Base-by-base conservation (phyloP, 2,113 vertebrate species). In the Triplophysa rosa region DNA sequence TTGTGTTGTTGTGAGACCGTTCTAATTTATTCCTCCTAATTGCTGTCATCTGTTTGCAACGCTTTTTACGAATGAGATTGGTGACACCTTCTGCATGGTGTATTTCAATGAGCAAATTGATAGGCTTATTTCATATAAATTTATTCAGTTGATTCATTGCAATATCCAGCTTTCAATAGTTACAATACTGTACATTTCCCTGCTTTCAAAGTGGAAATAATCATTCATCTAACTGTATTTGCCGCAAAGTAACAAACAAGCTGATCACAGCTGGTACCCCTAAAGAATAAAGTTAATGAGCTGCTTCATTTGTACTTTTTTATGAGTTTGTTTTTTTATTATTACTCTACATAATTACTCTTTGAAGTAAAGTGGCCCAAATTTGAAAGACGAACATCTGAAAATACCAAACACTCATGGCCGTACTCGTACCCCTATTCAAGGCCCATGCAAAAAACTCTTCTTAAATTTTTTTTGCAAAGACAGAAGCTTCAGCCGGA, bases 201-300 rank as follows among this genome's bases (percentile, higher is more conserved):
- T 47, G 82, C 81, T 83, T 88, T 80, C 56, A 78, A 82, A 42
- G 54, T 23, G 82, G 23, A 73, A 84, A 76, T 78, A 85, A 85
- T 71, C 84, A 84, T 88, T 86, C 86, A 82, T 89, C 82, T 84
- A 68, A 84, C 84, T 88, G 87, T 86, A 85, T 89, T 76, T 87
- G 89, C 88, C 91, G 89, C 84, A 82, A 88, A 90, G 89, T 84
- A 85, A 86, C 74, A 85, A 89, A 86, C 81, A 89, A 86, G 87
- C 84, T 89, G 86, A 90, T 92, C 88, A 89, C 91, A 90, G 90
- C 89, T 86, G 86, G 84, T 86, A 81, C 86, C 87, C 87, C 89
- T 84, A 79, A 87, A 90, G 90, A 91, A 87, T 84, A 67, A 84
- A 80, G 84, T 87, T 92, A 92, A 92, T 90, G 90, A 92, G 89